These are phyloP conservation scores for Mungos mungo DNA, from an alignment of 2,113 vertebrate genomes.

Conservation along the genomic window DNA sequence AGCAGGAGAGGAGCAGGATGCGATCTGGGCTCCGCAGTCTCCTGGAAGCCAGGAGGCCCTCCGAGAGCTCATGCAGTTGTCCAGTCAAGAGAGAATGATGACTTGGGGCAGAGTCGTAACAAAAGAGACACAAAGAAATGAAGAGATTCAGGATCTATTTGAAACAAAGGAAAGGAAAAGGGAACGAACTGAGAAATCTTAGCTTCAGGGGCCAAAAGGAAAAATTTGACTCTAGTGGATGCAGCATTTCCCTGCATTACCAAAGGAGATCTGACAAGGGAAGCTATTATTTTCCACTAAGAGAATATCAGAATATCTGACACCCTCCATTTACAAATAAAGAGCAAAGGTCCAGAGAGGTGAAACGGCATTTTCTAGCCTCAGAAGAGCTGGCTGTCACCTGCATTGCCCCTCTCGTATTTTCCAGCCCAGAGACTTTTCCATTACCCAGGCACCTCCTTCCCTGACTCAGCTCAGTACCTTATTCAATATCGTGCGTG, in stretches of 20 bases:
- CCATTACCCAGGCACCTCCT: background rate
- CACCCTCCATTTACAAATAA: background rate
- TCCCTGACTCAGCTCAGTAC: background rate
- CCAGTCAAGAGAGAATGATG: background rate
- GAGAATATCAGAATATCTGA: background rate
- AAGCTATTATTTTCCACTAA: background rate
- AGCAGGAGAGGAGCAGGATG: background rate
- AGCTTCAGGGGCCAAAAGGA: background rate
- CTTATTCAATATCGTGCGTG: background rate
- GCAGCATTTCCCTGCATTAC: background rate
- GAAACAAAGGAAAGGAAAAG: background rate
- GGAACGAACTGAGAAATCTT: background rate
- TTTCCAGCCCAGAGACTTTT: slow-evolving; percentile 12
- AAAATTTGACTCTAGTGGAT: background rate
- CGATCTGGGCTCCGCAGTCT: background rate
- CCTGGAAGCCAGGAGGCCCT: background rate
- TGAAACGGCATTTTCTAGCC: background rate
- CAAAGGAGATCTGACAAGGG: background rate
- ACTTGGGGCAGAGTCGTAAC: background rate
- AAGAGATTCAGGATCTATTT: background rate
- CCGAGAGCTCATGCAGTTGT: background rate
- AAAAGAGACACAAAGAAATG: background rate
- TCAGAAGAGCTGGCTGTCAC: background rate
- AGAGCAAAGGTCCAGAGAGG: background rate
- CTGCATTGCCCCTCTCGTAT: background rate